A percentile compares a stretch with the other conserved stretches of the same genome.
These are phyloP conservation scores for Labeo rohita DNA, from an alignment of 2,113 vertebrate genomes.

Conservation along the genomic window DNA sequence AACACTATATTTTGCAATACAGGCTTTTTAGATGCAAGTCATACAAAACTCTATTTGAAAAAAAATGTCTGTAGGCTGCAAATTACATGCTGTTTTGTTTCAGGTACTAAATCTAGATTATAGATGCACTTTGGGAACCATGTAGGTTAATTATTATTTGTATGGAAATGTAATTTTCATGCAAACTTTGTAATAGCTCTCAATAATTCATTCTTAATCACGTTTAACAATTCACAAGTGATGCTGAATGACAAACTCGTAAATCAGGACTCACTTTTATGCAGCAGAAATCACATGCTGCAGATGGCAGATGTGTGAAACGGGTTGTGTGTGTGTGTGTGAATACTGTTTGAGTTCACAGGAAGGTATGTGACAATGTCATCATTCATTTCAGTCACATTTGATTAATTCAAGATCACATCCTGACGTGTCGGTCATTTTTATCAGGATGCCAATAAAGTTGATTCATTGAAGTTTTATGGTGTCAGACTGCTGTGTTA, in stretches of 20 bases:
- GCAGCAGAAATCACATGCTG: not conserved
- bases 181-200: not conserved
- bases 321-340: not conserved
- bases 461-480: not conserved
- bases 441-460: slow-evolving; percentile 54
- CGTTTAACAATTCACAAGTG: not conserved
- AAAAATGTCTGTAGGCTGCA: not conserved
- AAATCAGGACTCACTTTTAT: not conserved
- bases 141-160: not conserved
- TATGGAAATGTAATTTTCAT: not conserved
- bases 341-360: slow-evolving; percentile 1
- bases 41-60: not conserved
- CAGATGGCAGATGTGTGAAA: slow-evolving; percentile 24
- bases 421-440: slow-evolving; percentile 35
- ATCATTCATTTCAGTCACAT: slow-evolving; percentile 27
- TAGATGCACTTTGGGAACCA: not conserved
- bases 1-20: not conserved
- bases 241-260: not conserved
- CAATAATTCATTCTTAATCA: not conserved
- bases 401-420: slow-evolving; percentile 24
- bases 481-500: slow-evolving; percentile 1
- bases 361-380: not conserved
- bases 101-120: not conserved
- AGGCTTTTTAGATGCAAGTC: not conserved
- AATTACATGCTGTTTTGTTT: too few species aligned